Base-by-base conservation (phyloP, 2,888 invertebrate genomes). In the Harmothoe impar region DNA sequence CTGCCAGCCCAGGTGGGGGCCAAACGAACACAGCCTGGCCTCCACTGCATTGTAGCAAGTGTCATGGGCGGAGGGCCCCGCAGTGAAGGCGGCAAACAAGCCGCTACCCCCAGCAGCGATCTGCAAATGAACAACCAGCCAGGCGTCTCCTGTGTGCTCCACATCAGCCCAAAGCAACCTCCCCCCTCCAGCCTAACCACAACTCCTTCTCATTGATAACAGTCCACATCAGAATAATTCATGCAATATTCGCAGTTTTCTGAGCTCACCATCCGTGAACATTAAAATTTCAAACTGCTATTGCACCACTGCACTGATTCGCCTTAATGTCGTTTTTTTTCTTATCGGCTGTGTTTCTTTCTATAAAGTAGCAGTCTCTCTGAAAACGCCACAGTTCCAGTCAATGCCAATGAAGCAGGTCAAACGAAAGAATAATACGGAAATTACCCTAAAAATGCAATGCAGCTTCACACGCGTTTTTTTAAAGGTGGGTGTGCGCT, bases 41-140 rank as follows among this genome's bases (percentile, higher is more conserved):
- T 17, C 77, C 23, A 23, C 15, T 81, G 81, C 43, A 81, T 81
- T 81, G 81, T 81, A 81, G 81, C 81, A 81, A 81, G 81, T 81
- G 81, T 81, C 81, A 81, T 33, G 29, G 43, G 43, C 15, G 81
- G 81, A 15, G 77, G 77, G 77, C 17, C 29, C 31, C 31, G 77
- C 29, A 31, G 81, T 81, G 81, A 23, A 35, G 35, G 23, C 77
- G 5, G 31, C 77, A 31, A 31, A 33, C 81, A 33, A 35, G 17
- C 81, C 43, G 35, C 17, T 81, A 81, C 81, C 81, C 81, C 81
- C 81, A 81, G 81, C 35, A 81, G 81, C 81, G 81, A 35, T 20
- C 33, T 35, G 15, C 35, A 81, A 81, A 43, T 81, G 81, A 81
- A 81, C 81, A 81, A 20, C 81, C 81, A 43, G 81, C 43, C 35